These are phyloP conservation scores for Platysteira castanea DNA, from an alignment of 2,113 vertebrate genomes.

Conservation along the genomic window DNA sequence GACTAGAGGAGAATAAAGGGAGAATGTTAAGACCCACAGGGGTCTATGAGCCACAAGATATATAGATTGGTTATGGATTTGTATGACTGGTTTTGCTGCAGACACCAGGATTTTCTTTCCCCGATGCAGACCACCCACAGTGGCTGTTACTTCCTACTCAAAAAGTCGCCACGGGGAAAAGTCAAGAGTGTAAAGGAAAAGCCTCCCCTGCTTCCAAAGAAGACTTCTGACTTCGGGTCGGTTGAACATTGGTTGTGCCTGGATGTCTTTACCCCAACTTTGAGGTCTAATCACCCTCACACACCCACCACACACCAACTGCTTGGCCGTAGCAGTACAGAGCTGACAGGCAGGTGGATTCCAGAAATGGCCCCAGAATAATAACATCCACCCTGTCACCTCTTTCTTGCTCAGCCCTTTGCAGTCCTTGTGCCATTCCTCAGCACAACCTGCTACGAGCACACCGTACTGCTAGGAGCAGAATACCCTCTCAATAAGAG, in stretches of 20 bases:
- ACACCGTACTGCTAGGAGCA: background rate
- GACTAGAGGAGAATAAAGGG: background rate
- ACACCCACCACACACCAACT: too few relatives aligned
- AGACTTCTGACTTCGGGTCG: background rate
- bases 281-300: background rate
- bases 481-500: background rate
- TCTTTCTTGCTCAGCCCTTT: background rate
- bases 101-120: background rate
- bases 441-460: background rate
- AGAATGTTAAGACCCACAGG: background rate
- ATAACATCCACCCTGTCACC: too few relatives aligned
- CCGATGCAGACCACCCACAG: rapidly evolving
- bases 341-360: background rate
- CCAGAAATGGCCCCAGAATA: background rate
- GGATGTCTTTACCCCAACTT: background rate
- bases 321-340: background rate
- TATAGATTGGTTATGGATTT: background rate
- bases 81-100: background rate
- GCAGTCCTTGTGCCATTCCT: background rate
- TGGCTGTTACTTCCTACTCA: background rate
- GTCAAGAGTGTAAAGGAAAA: background rate
- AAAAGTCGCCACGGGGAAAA: background rate
- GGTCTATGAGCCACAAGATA: rapidly evolving
- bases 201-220: background rate
- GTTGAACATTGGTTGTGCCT: too few relatives aligned